Evolutionary conservation across 2,888 invertebrate species (phyloP).

Genomic region (Nomada hirtipes): DNA sequence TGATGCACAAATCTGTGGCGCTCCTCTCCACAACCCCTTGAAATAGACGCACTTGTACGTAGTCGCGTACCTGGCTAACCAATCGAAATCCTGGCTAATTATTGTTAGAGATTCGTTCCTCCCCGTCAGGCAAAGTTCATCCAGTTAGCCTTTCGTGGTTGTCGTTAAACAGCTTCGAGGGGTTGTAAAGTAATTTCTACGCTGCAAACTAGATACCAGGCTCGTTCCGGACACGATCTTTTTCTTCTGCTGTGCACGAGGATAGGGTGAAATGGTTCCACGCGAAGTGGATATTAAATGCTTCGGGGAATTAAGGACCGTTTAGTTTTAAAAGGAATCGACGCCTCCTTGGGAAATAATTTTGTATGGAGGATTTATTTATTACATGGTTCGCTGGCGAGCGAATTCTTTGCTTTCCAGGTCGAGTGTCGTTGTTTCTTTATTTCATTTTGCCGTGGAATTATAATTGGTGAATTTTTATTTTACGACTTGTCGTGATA

Average conservation of each 20-base stretch:
- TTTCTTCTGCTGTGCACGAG: not conserved
- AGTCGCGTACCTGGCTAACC: constrained; percentile 8
- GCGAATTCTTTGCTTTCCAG: not conserved
- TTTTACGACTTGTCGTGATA: too few relatives aligned
- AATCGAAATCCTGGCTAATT: constrained; percentile 13
- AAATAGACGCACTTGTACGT: constrained; percentile 52
- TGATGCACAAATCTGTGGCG: constrained; percentile 11
- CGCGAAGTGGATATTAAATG: not conserved
- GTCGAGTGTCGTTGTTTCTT: not conserved
- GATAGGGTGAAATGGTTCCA: not conserved
- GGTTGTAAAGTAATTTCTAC: not conserved
- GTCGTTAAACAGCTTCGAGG: not conserved
- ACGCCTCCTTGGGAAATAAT: not conserved
- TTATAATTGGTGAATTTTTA: not conserved
- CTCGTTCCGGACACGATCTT: not conserved
- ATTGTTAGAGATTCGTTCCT: not conserved
- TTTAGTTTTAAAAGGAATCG: too few relatives aligned
- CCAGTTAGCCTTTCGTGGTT: not conserved
- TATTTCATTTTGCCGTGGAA: too few relatives aligned
- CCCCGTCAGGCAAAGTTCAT: not conserved
- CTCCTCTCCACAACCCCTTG: constrained; percentile 18
- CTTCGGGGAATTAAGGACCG: not conserved
- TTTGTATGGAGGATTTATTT: not conserved
- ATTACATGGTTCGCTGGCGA: not conserved
- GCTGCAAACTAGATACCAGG: not conserved